Conservation (phyloP, 2,113 vertebrate genomes). For the Paramormyrops kingsleyae region DNA sequence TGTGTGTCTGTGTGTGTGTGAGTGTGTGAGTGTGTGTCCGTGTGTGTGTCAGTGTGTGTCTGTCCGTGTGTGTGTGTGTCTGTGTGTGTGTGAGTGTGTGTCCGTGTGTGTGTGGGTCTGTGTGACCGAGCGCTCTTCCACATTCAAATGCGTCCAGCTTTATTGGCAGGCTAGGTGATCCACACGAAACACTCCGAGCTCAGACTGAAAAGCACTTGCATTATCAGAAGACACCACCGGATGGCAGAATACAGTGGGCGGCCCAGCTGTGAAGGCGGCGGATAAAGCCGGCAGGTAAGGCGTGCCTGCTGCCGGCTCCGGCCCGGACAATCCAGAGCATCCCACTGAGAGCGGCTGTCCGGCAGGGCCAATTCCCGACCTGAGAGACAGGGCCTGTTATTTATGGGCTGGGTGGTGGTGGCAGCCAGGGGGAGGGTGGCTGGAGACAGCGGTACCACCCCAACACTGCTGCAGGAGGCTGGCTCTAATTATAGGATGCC, state of each 20-base stretch:
- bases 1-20: no score
- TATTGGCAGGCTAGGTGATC: background rate
- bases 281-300: background rate
- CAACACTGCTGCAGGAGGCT: constrained; percentile 8
- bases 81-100: background rate
- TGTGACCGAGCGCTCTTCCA: background rate
- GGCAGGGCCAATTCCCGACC: background rate
- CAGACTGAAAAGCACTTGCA: background rate
- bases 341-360: background rate
- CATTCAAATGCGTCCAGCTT: background rate
- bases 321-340: background rate
- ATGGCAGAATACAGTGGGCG: background rate
- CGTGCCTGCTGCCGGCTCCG: no score
- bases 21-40: no score
- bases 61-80: background rate
- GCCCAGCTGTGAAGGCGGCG: background rate
- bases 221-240: background rate
- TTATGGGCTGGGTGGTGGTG: background rate
- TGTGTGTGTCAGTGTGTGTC: no score
- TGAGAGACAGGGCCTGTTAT: background rate
- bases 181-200: background rate
- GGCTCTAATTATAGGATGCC: constrained; percentile 19
- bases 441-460: background rate
- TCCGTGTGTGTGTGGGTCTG: background rate
- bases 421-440: background rate